Conservation (phyloP, 1,140 invertebrate genomes). For the Zophobas morio region DNA sequence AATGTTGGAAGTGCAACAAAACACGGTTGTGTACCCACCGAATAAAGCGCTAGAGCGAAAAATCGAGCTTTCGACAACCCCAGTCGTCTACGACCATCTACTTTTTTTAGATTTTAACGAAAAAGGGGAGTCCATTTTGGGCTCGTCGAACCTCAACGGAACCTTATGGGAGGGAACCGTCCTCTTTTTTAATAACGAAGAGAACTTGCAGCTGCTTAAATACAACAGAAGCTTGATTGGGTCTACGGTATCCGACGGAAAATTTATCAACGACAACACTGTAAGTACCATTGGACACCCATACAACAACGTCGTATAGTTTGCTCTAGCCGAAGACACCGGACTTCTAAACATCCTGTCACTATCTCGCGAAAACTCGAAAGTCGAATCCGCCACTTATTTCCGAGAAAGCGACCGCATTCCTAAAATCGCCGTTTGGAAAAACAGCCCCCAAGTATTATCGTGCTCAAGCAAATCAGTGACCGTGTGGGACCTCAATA, state of each 20-base stretch:
- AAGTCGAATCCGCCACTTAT: constrained; percentile 49
- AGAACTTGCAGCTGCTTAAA: constrained; percentile 46
- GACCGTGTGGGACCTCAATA: constrained; percentile 51
- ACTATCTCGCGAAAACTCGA: constrained; percentile 50
- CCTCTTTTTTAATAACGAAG: constrained; percentile 53
- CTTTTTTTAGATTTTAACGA: constrained; percentile 59
- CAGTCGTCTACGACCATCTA: constrained; percentile 55
- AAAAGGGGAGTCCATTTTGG: constrained; percentile 57
- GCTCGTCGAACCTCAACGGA: constrained; percentile 55
- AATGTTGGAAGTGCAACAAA: constrained; percentile 22
- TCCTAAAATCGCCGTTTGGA: constrained; percentile 56
- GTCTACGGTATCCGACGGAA: constrained; percentile 56
- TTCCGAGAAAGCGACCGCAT: constrained; percentile 51
- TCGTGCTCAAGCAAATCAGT: constrained; percentile 53
- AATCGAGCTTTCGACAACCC: constrained; percentile 52
- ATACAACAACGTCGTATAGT: constrained; percentile 47
- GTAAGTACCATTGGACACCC: constrained; percentile 45
- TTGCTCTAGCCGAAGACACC: constrained; percentile 60
- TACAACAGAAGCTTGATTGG: constrained; percentile 54
- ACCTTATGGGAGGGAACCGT: constrained; percentile 60
- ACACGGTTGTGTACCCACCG: constrained; percentile 54
- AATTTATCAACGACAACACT: constrained; percentile 55
- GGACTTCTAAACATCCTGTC: constrained; percentile 53
- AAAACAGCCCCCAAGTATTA: constrained; percentile 51
- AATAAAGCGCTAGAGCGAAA: constrained; percentile 58